phyloP scores from a whole-genome alignment of 2,888 invertebrate species.

The Doris montereyensis region DNA sequence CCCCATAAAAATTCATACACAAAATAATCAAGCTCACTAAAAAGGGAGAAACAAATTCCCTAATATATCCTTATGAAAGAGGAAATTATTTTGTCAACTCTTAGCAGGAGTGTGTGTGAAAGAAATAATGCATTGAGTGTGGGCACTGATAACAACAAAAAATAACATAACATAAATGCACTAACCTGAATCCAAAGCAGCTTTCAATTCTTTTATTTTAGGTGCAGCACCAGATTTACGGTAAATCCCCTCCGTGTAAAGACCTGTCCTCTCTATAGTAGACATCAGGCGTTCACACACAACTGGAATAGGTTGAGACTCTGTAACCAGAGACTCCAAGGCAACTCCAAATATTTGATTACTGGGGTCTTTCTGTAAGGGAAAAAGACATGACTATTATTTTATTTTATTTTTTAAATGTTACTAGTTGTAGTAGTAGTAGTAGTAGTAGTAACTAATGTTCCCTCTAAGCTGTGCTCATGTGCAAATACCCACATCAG shows the following conservation, averaged over 20 bases:
- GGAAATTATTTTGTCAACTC: background rate
- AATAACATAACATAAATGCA: too few species aligned
- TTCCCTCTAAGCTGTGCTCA: too few species aligned
- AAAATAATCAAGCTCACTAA: too few species aligned
- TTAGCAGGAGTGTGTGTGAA: background rate
- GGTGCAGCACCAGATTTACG: slow-evolving; percentile 83
- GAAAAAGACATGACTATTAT: too few species aligned
- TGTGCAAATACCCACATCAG: too few species aligned
- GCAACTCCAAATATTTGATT: slow-evolving; percentile 84
- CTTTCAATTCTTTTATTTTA: slow-evolving; percentile 72
- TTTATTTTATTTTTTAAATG: too few species aligned
- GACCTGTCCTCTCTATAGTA: slow-evolving; percentile 90
- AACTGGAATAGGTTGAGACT: slow-evolving; percentile 82
- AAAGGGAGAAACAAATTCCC: background rate
- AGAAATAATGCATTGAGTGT: background rate
- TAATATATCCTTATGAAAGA: background rate
- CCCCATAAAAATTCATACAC: too few species aligned
- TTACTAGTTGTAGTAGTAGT: too few species aligned
- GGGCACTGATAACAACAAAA: background rate
- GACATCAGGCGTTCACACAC: slow-evolving; percentile 90
- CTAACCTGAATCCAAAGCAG: slow-evolving; percentile 69
- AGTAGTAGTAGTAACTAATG: too few species aligned
- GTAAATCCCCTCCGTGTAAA: slow-evolving; percentile 94
- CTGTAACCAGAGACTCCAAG: slow-evolving; percentile 78
- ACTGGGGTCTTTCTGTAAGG: slow-evolving; percentile 46